Percentiles rank a stretch among this genome's conserved stretches.
phyloP scores from a whole-genome alignment of 2,797 vertebrate genomes.

The Malacoraja senta region DNA sequence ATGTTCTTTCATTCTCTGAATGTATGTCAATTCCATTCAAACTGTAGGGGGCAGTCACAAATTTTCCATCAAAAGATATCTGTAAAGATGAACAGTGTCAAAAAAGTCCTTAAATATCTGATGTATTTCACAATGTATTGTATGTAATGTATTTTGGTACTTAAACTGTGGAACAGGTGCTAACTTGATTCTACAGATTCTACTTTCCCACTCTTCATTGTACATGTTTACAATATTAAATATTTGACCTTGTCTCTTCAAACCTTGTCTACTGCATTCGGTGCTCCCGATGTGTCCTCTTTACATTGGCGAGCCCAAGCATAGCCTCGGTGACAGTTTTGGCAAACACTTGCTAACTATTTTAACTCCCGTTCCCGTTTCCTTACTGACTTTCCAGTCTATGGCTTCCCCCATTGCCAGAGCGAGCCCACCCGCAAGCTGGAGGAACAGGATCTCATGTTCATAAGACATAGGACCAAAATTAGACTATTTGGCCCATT shows the following conservation, averaged over 20 bases:
- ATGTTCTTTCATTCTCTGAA: not conserved
- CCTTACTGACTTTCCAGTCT: too few relatives aligned
- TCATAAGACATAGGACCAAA: too few relatives aligned
- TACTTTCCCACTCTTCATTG: not conserved
- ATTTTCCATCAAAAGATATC: not conserved
- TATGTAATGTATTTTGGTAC: not conserved
- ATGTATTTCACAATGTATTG: not conserved
- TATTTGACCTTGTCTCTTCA: not conserved
- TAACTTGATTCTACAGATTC: not conserved
- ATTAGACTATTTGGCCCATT: too few relatives aligned
- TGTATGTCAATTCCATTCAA: slow-evolving; percentile 26
- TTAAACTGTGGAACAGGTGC: not conserved
- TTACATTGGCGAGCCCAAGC: too few relatives aligned
- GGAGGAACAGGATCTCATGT: too few relatives aligned
- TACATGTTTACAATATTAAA: not conserved
- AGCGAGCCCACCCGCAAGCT: too few relatives aligned
- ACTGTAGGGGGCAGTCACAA: slow-evolving; percentile 4
- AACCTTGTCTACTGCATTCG: not conserved
- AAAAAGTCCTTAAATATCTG: not conserved
- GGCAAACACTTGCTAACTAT: too few relatives aligned
- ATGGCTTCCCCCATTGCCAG: too few relatives aligned
- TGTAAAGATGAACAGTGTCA: not conserved
- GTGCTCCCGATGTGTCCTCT: too few relatives aligned
- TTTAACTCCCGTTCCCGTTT: too few relatives aligned
- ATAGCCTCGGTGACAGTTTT: too few relatives aligned